Conservation (phyloP, 2,888 invertebrate species). For the Drosophila kokeensis region DNA sequence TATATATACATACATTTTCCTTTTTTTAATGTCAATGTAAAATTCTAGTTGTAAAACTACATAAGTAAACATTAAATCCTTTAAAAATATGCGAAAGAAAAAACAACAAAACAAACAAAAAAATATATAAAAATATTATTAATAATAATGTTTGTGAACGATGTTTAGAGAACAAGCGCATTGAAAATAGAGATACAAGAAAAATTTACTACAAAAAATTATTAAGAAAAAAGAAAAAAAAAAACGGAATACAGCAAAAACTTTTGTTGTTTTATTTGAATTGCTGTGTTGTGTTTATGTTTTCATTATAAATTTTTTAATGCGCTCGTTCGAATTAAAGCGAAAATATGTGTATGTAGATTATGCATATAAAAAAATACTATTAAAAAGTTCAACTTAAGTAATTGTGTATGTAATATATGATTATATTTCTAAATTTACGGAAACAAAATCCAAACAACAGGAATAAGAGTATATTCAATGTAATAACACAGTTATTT, state of each 20-base stretch:
- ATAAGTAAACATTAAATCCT: conserved; percentile 58
- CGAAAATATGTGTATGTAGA: conserved; percentile 48
- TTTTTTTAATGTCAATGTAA: conserved; percentile 78
- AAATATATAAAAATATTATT: conserved; percentile 30
- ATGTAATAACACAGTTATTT: conserved; percentile 85
- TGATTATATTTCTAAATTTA: conserved; percentile 75
- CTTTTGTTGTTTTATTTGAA: conserved; percentile 36
- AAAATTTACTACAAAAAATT: conserved; percentile 23
- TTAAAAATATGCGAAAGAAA: conserved; percentile 35
- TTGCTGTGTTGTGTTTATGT: conserved; percentile 25
- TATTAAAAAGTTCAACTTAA: conserved; percentile 70
- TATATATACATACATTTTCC: conserved; percentile 52
- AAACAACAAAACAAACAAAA: conserved; percentile 39
- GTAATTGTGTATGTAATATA: conserved; percentile 81
- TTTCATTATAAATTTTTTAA: conserved; percentile 7
- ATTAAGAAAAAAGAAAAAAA: neutral
- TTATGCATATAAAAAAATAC: conserved; percentile 47
- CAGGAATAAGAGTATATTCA: conserved; percentile 70
- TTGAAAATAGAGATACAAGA: conserved; percentile 2
- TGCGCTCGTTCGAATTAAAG: conserved; percentile 36
- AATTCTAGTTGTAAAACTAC: conserved; percentile 68
- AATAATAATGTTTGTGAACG: conserved; percentile 26
- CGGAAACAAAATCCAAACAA: conserved; percentile 64
- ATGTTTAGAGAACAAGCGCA: conserved; percentile 24
- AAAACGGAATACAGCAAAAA: conserved; percentile 28